phyloP scores from a whole-genome alignment of 2,797 vertebrate genomes.

The Trachops cirrhosus region DNA sequence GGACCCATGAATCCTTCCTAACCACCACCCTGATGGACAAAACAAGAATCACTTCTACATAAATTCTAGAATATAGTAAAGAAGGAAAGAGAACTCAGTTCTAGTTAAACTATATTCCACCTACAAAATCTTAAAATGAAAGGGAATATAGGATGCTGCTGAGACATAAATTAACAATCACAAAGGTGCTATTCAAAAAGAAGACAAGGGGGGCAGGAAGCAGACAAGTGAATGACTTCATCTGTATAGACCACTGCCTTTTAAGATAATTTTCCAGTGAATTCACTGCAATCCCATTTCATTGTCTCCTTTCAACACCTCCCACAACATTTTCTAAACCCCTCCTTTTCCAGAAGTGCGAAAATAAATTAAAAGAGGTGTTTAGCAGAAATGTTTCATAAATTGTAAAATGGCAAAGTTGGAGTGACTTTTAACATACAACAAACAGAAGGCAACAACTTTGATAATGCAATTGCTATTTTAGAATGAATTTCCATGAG shows the following conservation, averaged over 20 bases:
- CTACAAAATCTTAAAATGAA: background rate
- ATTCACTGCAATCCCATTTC: background rate
- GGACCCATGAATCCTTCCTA: background rate
- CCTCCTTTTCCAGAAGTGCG: background rate
- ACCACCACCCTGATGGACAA: background rate
- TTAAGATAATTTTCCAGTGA: background rate
- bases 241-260: background rate
- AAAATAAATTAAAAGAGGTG: background rate
- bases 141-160: background rate
- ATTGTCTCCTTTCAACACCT: background rate
- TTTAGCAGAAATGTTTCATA: background rate
- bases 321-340: background rate
- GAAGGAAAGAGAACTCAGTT: background rate
- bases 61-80: background rate
- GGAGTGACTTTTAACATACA: background rate
- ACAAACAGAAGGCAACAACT: background rate
- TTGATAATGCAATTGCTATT: background rate
- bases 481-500: background rate
- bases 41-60: background rate
- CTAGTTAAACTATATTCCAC: background rate
- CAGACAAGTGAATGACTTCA: background rate
- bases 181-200: background rate
- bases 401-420: background rate
- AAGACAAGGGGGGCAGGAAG: background rate
- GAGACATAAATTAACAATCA: constrained; percentile 29